Conservation (phyloP, 1,140 invertebrate genomes). For the Calosoma granatense region DNA sequence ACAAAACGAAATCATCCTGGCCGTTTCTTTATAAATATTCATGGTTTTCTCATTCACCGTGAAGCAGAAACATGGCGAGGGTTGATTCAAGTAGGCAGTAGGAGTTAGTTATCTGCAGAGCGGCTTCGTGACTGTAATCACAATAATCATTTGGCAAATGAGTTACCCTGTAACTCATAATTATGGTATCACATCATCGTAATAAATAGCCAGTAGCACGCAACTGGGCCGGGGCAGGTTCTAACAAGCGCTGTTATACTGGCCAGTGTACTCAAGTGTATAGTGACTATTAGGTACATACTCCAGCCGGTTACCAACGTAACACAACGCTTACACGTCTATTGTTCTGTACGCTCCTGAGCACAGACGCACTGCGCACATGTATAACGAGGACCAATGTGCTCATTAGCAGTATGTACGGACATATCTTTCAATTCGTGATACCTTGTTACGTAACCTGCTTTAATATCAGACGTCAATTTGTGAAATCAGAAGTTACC, state of each 20-base stretch:
- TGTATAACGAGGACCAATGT: neutral
- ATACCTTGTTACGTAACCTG: neutral
- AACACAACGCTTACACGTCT: no score
- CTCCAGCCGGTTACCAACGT: no score
- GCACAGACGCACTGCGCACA: no score
- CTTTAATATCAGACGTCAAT: neutral
- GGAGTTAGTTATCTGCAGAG: neutral
- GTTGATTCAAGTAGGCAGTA: neutral
- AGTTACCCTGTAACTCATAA: conserved; percentile 3
- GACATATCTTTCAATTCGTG: neutral
- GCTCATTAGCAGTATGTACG: neutral
- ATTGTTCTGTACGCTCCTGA: no score
- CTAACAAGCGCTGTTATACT: no score
- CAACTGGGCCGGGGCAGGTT: neutral
- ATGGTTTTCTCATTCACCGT: neutral
- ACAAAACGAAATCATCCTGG: neutral
- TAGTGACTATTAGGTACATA: no score
- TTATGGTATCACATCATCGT: neutral
- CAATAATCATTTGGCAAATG: conserved; percentile 3
- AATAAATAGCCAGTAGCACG: conserved; percentile 3
- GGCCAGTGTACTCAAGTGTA: no score
- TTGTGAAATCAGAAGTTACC: neutral
- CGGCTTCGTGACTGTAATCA: conserved; percentile 2
- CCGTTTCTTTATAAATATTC: neutral
- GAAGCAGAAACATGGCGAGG: neutral